These are phyloP conservation scores for Leptosomus discolor DNA, from an alignment of 2,113 vertebrate genomes.

Conservation along the genomic window DNA sequence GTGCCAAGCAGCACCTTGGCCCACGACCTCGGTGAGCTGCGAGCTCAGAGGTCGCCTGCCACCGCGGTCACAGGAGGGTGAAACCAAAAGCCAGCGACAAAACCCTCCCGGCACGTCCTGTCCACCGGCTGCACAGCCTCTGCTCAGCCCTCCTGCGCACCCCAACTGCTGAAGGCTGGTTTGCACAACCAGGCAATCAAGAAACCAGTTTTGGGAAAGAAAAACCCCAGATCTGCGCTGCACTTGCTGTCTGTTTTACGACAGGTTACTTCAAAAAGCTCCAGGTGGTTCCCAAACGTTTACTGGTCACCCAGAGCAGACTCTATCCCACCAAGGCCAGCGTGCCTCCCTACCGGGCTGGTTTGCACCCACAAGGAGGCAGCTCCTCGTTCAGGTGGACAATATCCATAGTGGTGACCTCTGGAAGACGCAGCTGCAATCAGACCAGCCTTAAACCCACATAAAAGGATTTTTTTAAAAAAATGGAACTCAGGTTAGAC, in stretches of 20 bases:
- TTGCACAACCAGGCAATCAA: accelerated
- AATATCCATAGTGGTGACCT: neutral
- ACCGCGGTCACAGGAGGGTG: neutral
- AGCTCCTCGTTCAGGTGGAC: neutral
- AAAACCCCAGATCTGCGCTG: too few relatives aligned
- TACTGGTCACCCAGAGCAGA: too few relatives aligned
- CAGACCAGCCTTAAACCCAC: neutral
- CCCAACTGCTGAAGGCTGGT: neutral
- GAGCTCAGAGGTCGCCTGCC: neutral
- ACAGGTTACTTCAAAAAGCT: neutral
- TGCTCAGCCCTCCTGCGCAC: neutral
- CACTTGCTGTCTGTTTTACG: neutral
- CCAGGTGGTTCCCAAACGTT: accelerated
- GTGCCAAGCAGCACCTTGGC: neutral
- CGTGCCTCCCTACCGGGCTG: neutral
- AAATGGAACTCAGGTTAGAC: neutral
- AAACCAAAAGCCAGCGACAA: neutral
- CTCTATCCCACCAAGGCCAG: neutral
- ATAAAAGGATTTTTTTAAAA: neutral
- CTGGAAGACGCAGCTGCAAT: neutral
- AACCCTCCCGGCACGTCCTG: neutral
- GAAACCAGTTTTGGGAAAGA: neutral
- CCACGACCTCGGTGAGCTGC: neutral
- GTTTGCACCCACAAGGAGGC: too few relatives aligned
- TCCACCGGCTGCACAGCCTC: accelerated